Evolutionary conservation across 2,113 vertebrate species (phyloP), one percentile per base, ranked within the genome.

Genomic region (Spheniscus mendiculus): DNA sequence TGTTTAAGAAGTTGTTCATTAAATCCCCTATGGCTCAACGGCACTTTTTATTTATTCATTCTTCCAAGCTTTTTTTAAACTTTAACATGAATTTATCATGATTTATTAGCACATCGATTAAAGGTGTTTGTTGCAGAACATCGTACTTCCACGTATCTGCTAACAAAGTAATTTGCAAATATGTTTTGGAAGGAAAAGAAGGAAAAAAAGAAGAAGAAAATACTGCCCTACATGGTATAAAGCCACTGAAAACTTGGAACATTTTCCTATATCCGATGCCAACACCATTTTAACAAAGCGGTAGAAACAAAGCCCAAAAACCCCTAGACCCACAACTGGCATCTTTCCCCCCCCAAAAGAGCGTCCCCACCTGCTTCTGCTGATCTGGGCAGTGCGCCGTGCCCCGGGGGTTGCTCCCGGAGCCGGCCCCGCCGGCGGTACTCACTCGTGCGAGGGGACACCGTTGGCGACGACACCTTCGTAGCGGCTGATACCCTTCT

Each of bases 371-470:
- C 21, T 17, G 44, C 52, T 44, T 14, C 20, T 34, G 67, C 74
- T 32, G 42, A 16, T 6, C 34, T 29, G 49, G 53, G 52, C 52
- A 40, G 65, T 5, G 62, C 26, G 17, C 38, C 4, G 70, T 17
- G 55, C 47, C 58, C 80, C 3, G 1, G 18, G 40, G 5, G 5
- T 12, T 42, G 62, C 44, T 59, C 81, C 67, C 5, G 0, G 29
- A 26, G 72, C 69, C 63, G 36, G 67, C 40, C 73, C 66, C 10
- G 26, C 5, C 72, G 5, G 12, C 0, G 11, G 59, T 95, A 99
- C 99, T 98, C 96, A 99, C 99, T 98, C 97, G 16, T 97, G 98
- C 0, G 99, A 99, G 87, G 98, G 87, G 81, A 99, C 90, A 1
- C 98, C 98, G 32, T 99, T 99, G 94, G 99, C 99, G 2, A 98